phyloP scores from a whole-genome alignment of 2,113 vertebrate species.

The Pardalotus punctatus region DNA sequence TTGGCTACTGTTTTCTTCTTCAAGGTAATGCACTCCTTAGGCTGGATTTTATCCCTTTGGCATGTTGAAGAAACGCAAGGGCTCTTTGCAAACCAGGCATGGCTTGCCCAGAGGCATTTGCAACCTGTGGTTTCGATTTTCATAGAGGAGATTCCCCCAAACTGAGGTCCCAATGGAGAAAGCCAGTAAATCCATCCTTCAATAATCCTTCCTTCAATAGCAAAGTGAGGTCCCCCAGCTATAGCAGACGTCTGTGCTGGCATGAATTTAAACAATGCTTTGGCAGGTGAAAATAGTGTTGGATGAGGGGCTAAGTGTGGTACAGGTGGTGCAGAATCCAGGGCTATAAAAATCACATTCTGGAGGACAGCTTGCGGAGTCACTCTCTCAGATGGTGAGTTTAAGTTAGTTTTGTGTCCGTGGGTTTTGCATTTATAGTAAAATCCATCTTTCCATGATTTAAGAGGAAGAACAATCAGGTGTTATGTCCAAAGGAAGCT shows the following conservation, averaged over 20 bases:
- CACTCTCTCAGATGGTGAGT: accelerated
- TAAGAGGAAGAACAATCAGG: neutral
- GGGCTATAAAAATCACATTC: accelerated
- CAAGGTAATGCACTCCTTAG: neutral
- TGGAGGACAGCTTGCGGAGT: neutral
- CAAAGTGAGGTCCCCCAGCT: neutral
- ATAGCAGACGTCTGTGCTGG: neutral
- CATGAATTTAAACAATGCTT: neutral
- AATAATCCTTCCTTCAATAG: neutral
- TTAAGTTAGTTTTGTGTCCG: neutral
- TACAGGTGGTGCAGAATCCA: neutral
- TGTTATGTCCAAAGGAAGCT: neutral
- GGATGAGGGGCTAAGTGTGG: neutral
- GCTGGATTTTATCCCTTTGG: neutral
- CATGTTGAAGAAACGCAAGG: neutral
- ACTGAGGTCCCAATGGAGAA: neutral
- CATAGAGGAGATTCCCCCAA: neutral
- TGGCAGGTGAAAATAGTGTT: neutral
- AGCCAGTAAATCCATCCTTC: neutral
- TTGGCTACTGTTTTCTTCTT: neutral
- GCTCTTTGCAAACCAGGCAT: neutral
- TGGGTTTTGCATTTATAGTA: neutral
- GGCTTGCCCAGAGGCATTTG: neutral
- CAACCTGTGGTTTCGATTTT: neutral
- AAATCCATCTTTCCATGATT: neutral